These are phyloP conservation scores for Chloebia gouldiae DNA, from an alignment of 2,113 vertebrate species.

Conservation along the genomic window DNA sequence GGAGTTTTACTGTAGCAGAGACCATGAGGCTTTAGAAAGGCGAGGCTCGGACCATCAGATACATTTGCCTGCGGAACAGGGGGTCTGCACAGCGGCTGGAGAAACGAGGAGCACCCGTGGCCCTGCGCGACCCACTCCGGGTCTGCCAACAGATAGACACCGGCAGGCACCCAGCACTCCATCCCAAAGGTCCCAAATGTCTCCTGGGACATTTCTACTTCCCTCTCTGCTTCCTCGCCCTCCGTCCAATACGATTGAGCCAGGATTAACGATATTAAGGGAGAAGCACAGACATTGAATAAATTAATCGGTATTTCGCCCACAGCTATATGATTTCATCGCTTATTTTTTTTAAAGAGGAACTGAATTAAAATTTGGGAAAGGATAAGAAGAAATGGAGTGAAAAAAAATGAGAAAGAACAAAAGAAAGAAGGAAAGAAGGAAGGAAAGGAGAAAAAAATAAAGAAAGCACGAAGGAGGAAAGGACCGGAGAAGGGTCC, in stretches of 20 bases:
- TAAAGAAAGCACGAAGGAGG: neutral
- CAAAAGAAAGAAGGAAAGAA: fast-evolving
- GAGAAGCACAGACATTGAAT: neutral
- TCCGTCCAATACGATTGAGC: neutral
- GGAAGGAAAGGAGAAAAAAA: neutral
- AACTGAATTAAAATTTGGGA: neutral
- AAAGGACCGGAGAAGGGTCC: neutral
- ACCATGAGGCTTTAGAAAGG: neutral
- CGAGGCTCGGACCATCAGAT: neutral
- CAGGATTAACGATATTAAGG: neutral
- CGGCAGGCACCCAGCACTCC: neutral
- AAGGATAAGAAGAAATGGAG: neutral
- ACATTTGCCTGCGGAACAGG: neutral
- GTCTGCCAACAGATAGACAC: neutral
- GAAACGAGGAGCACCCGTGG: neutral
- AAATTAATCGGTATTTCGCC: neutral
- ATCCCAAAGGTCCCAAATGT: too few species aligned
- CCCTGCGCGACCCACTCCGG: neutral
- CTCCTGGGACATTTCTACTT: neutral
- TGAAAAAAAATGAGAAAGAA: neutral
- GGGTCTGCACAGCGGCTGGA: neutral
- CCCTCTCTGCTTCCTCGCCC: neutral
- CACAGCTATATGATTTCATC: neutral
- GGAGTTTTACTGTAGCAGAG: neutral
- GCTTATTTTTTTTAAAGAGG: neutral